Percentiles rank a stretch among this genome's conserved stretches.
phyloP scores from a whole-genome alignment of 2,888 invertebrate genomes.

The Nomada lathburiana region DNA sequence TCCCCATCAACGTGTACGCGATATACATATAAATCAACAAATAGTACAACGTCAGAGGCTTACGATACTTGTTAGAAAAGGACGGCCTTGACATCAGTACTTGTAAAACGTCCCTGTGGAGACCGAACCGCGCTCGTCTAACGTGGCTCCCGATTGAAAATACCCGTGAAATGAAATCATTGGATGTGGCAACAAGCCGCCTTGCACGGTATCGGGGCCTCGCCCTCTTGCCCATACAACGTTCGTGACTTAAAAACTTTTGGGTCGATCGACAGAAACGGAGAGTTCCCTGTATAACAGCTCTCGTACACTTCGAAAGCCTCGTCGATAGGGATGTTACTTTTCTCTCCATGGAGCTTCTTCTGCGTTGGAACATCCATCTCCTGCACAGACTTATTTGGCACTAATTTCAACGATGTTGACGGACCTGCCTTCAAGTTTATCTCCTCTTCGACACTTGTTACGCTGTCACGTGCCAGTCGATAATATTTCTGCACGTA shows the following conservation, averaged over 20 bases:
- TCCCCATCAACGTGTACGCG: neutral
- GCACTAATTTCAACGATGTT: slow-evolving; percentile 63
- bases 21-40: slow-evolving; percentile 34
- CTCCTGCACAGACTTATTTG: slow-evolving; percentile 72
- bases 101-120: slow-evolving; percentile 33
- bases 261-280: slow-evolving; percentile 62
- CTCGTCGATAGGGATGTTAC: slow-evolving; percentile 77
- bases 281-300: slow-evolving; percentile 73
- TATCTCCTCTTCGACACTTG: slow-evolving; percentile 68
- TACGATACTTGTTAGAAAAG: slow-evolving; percentile 52
- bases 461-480: slow-evolving; percentile 75
- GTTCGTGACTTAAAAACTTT: slow-evolving; percentile 63
- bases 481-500: slow-evolving; percentile 81
- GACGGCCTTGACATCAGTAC: slow-evolving; percentile 59
- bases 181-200: slow-evolving; percentile 82
- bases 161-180: slow-evolving; percentile 64
- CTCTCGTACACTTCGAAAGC: slow-evolving; percentile 82
- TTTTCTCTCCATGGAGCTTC: slow-evolving; percentile 21
- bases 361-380: slow-evolving; percentile 69
- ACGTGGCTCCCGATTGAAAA: slow-evolving; percentile 19
- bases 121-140: slow-evolving; percentile 6
- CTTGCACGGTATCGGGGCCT: slow-evolving; percentile 77
- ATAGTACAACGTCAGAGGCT: slow-evolving; percentile 60
- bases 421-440: slow-evolving; percentile 44
- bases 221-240: slow-evolving; percentile 66